Evolutionary conservation across 2,797 vertebrate genomes (phyloP), one percentile per base, ranked within the genome.

Genomic region (Enteromius afrohamiltoni): DNA sequence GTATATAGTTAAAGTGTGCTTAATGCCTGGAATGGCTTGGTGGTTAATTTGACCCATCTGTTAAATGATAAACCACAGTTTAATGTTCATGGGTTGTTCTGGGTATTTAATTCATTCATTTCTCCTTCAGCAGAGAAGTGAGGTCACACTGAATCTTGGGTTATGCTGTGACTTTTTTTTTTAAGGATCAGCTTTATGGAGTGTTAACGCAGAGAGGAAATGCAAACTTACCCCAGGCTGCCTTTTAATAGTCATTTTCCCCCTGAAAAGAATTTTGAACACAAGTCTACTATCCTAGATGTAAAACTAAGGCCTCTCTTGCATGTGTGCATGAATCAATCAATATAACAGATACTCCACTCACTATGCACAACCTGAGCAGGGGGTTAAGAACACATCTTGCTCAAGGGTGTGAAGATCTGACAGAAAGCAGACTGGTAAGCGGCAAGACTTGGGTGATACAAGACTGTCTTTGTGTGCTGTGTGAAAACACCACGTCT

Each of bases 201-300:
- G 62, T 77, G 87, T 87, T 84, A 84, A 86, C 79, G 51, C 45
- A 55, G 83, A 73, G 67, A 85, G 75, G 79, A 83, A 86, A 84
- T 83, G 74, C 85, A 70, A 77, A 53, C 80, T 76, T 60, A 68
- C 82, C 75, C 78, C 58, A 80, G 85, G 65, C 70, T 73, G 85
- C 79, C 45, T 80, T 85, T 64, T 75, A 79, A 79, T 68, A 81
- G 68, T 16, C 17, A 51, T 80, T 76, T 83, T 55, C 71, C 26
- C 42, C 73, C 60, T 68, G 7, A 83, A 82, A 81, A 73, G 42
- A 84, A 74, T 77, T 82, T 68, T 7, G n/a, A 79, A 76, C 70
- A 49, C 29, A 79, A 83, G 76, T 80, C 21, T 45, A 31, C 29
- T 31, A 31, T 70, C 64, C 42, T 53, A n/a, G 16, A 75, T 17